Conservation (phyloP, 2,797 vertebrate genomes). For the Hoplostethus atlanticus region DNA sequence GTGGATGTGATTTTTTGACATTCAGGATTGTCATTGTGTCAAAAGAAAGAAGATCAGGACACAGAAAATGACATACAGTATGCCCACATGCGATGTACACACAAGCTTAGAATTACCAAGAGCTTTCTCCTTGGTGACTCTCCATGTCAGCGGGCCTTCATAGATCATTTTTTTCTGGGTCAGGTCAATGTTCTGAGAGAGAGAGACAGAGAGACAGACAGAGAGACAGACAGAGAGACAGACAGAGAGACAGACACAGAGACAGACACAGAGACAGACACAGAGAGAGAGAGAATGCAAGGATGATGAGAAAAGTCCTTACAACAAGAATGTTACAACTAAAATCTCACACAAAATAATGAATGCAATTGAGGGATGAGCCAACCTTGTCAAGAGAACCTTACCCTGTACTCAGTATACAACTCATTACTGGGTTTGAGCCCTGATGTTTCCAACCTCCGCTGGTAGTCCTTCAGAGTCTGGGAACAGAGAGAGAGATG, state of each 20-base stretch:
- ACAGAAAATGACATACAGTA: neutral
- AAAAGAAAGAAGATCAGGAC: neutral
- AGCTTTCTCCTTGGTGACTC: constrained; percentile 92
- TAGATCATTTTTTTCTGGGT: constrained; percentile 87
- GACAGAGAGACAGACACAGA: too few relatives aligned
- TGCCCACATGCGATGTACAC: neutral
- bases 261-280: too few relatives aligned
- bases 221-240: too few relatives aligned
- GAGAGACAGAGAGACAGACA: neutral
- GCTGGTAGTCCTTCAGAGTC: constrained; percentile 93
- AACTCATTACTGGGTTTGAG: constrained; percentile 90
- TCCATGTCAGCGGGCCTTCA: constrained; percentile 91
- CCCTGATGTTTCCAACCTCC: constrained; percentile 90
- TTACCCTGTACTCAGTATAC: constrained; percentile 91
- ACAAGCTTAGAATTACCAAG: constrained; percentile 82
- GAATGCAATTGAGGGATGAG: neutral
- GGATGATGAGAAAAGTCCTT: neutral
- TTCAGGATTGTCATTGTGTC: too few relatives aligned
- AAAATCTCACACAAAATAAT: neutral
- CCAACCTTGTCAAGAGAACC: neutral
- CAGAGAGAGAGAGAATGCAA: too few relatives aligned
- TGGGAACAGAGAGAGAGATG: constrained; percentile 60
- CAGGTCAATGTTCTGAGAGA: constrained; percentile 88
- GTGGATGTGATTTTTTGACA: too few relatives aligned
- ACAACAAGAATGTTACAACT: neutral